Percentiles rank a stretch among this genome's conserved stretches.
phyloP scores from a whole-genome alignment of 2,888 invertebrate genomes.

The Augochlorella aurata region DNA sequence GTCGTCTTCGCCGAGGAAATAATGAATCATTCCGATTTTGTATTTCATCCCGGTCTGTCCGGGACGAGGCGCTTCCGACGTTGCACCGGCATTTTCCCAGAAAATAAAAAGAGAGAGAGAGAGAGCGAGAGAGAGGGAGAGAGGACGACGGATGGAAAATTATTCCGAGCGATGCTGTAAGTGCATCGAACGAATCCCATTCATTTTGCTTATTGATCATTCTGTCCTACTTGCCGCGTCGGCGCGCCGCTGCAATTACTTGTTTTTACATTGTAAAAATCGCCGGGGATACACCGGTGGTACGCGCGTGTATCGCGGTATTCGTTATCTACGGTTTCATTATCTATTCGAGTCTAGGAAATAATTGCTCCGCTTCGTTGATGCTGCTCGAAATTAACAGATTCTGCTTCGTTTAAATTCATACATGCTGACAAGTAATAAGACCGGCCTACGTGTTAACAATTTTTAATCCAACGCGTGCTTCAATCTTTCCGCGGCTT shows the following conservation, averaged over 20 bases:
- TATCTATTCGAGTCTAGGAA: no score
- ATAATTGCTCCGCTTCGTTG: no score
- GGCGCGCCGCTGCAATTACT: not conserved
- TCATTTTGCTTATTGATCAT: conserved; percentile 1
- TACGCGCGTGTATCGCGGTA: no score
- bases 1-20: not conserved
- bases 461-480: no score
- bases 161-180: conserved; percentile 17
- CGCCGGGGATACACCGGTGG: not conserved
- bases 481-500: no score
- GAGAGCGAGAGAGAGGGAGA: not conserved
- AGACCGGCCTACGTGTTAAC: no score
- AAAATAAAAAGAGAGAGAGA: not conserved
- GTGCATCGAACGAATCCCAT: conserved; percentile 10
- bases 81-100: not conserved
- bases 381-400: no score
- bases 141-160: not conserved
- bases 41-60: conserved; percentile 5
- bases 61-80: not conserved
- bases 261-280: not conserved
- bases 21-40: conserved; percentile 20
- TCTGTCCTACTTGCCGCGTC: not conserved
- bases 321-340: no score
- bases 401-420: no score
- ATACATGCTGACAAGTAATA: no score